Base-by-base conservation (phyloP, 2,113 vertebrate genomes). In the Rhinichthys klamathensis region DNA sequence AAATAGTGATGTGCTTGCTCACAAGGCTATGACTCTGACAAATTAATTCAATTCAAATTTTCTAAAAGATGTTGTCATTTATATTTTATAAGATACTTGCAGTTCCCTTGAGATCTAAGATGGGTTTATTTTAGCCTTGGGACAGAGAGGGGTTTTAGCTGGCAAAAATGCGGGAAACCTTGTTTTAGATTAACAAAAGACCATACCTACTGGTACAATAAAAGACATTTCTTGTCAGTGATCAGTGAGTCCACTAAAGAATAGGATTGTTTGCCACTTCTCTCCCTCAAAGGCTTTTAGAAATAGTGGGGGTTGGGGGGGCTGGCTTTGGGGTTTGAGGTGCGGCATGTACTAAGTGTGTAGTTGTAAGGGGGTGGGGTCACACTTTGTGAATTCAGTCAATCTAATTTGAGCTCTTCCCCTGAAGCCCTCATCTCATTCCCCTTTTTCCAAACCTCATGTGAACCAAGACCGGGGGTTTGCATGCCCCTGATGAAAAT, bases 371-470 rank as follows among this genome's bases (percentile, higher is more conserved):
- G n/a, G 75, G 88, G 61, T n/a, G 85, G 91, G 91, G 90, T 90
- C 85, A 90, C 90, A 92, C 93, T 95, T 94, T 94, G 92, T 94
- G 92, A 94, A 93, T 93, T 91, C 92, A 88, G 86, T 90, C 93
- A 94, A 93, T 93, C 92, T 93, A 93, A 94, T 94, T 94, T 94
- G 91, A 92, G 91, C 90, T 92, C 82, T 92, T 86, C 84, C 90
- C 89, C 92, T 87, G 46, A 84, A 92, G 92, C 88, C 88, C 80
- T 84, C 89, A 74, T 87, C 84, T 83, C 82, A 85, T 82, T 83
- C 32, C 72, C 88, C 67, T 82, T 85, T 87, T 91, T 91, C 89
- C 84, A 91, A 90, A 91, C 89, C 89, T 90, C 88, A 88, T 72
- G 58, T 78, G 80, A 87, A 90, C 80, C 84, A 88, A 89, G 80